Percentiles rank a stretch among this genome's conserved stretches.
phyloP scores from a whole-genome alignment of 2,113 vertebrate genomes.

The Chaetodon trifascialis region DNA sequence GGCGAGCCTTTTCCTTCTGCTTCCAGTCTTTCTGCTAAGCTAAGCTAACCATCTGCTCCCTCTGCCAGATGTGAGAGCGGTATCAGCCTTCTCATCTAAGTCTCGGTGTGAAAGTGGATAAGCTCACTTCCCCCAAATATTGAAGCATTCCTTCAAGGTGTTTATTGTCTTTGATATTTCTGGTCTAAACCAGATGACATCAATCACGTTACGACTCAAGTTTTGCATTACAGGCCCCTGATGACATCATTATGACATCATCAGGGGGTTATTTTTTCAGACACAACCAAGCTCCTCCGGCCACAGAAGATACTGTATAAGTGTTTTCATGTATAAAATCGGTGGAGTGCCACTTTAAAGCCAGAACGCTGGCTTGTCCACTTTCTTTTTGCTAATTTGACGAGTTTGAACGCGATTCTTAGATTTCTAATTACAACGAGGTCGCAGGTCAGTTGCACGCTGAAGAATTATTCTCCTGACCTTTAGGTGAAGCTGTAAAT shows the following conservation, averaged over 20 bases:
- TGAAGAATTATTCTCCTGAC: background rate
- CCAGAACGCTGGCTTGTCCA: background rate
- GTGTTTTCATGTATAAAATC: background rate
- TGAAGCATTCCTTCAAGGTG: background rate
- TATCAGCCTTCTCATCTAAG: background rate
- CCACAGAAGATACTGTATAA: background rate
- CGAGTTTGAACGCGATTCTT: background rate
- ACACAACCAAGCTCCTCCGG: background rate
- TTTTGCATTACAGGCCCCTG: no score
- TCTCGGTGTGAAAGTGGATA: no score
- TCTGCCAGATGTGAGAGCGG: background rate
- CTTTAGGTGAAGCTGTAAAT: background rate
- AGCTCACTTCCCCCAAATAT: no score
- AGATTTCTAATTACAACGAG: background rate
- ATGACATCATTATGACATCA: background rate
- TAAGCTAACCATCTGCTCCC: background rate
- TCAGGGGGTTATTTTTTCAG: background rate
- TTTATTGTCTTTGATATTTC: no score
- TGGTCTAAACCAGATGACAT: no score
- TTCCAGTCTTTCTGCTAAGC: background rate
- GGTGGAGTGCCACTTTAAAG: background rate
- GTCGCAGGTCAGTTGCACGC: conserved; percentile 6
- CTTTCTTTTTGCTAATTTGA: background rate
- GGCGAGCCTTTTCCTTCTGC: background rate
- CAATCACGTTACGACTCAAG: no score